These are phyloP conservation scores for Channallabes apus DNA, from an alignment of 2,797 vertebrate species.

Conservation along the genomic window DNA sequence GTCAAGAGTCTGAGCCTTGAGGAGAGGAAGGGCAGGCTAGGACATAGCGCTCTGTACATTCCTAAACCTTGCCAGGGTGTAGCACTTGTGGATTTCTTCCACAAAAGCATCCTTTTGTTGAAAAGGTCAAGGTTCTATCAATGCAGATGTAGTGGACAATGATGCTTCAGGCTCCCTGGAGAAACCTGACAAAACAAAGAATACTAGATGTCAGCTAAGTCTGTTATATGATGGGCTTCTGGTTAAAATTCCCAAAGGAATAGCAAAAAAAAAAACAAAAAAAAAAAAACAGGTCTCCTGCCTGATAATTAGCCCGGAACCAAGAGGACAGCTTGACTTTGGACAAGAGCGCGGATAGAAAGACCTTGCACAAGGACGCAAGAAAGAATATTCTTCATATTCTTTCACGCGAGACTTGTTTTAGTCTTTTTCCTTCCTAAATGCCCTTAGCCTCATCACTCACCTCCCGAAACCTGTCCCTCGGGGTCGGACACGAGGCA, in stretches of 20 bases:
- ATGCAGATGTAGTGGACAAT: conserved; percentile 1
- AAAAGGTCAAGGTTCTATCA: conserved; percentile 25
- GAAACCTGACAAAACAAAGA: conserved; percentile 66
- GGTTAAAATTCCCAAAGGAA: conserved; percentile 26
- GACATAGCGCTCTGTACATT: conserved; percentile 42
- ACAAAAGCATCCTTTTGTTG: conserved; percentile 12
- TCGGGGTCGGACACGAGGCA: conserved; percentile 11
- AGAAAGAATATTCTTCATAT: not conserved
- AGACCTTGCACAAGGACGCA: conserved; percentile 35
- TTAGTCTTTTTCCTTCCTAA: conserved; percentile 28
- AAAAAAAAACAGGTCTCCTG: conserved; percentile 51
- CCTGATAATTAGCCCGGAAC: conserved; percentile 56
- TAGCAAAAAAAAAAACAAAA: conserved; percentile 4
- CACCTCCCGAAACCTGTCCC: conserved; percentile 22
- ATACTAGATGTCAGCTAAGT: conserved; percentile 31
- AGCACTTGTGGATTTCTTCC: conserved; percentile 19
- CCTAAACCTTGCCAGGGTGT: conserved; percentile 30
- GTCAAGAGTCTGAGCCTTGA: conserved; percentile 42
- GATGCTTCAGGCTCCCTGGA: conserved; percentile 62
- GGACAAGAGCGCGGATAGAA: conserved; percentile 31
- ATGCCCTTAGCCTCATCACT: conserved; percentile 30
- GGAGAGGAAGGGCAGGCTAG: conserved; percentile 47
- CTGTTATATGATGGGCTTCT: conserved; percentile 54
- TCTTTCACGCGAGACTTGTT: conserved; percentile 11
- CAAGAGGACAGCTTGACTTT: conserved; percentile 46